Evolutionary conservation across 1,140 invertebrate species (phyloP).

Genomic region (Drosophila parvula): DNA sequence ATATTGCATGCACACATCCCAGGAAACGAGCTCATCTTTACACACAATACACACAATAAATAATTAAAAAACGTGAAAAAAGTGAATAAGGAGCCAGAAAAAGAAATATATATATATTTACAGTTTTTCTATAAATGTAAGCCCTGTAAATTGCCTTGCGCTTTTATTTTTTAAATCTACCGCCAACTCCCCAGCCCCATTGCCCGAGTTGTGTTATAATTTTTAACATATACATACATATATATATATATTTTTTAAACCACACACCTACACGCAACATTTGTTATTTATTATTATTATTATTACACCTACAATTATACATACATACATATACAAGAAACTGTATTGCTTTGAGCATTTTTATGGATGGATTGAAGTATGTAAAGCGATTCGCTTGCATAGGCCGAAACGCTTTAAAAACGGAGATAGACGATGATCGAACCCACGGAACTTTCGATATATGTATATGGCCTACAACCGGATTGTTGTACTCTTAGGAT

Average conservation of each 20-base stretch:
- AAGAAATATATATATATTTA: slow-evolving; percentile 60
- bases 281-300: slow-evolving; percentile 83
- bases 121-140: slow-evolving; percentile 63
- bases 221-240: slow-evolving; percentile 51
- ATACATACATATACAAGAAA: slow-evolving; percentile 64
- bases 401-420: neutral
- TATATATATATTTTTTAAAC: slow-evolving; percentile 42
- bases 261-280: slow-evolving; percentile 56
- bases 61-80: slow-evolving; percentile 2
- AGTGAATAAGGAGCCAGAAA: slow-evolving; percentile 21
- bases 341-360: slow-evolving; percentile 80
- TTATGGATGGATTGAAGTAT: slow-evolving; percentile 42
- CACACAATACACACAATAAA: neutral
- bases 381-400: slow-evolving; percentile 24
- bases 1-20: slow-evolving; percentile 55
- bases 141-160: slow-evolving; percentile 53
- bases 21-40: slow-evolving; percentile 48
- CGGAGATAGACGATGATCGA: neutral
- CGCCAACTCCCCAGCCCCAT: slow-evolving; percentile 53
- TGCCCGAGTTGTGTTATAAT: slow-evolving; percentile 69
- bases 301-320: slow-evolving; percentile 49
- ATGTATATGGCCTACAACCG: slow-evolving; percentile 41
- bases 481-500: slow-evolving; percentile 58
- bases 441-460: neutral
- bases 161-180: slow-evolving; percentile 11